A percentile compares a stretch with the other conserved stretches of the same genome.
Conservation (phyloP, 2,888 invertebrate species). For the Acrocyrtus sp. region DNA sequence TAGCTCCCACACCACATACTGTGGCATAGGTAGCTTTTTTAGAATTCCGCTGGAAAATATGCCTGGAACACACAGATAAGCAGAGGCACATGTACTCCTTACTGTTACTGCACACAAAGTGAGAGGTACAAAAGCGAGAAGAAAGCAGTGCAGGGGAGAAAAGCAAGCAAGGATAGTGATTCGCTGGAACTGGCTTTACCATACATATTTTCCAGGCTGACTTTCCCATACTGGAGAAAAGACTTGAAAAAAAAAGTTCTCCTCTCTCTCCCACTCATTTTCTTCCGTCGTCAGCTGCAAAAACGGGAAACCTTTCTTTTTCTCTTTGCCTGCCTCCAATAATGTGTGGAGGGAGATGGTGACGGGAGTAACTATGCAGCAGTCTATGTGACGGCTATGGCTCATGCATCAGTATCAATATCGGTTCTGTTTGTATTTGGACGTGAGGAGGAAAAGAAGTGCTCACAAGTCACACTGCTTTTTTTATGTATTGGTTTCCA, state of each 20-base stretch:
- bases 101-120: too few relatives aligned
- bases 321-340: background rate
- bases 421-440: conserved; percentile 40
- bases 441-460: conserved; percentile 44
- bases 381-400: too few relatives aligned
- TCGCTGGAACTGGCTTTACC: background rate
- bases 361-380: conserved; percentile 22
- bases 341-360: background rate
- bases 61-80: too few relatives aligned
- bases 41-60: too few relatives aligned
- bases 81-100: too few relatives aligned
- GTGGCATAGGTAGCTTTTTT: too few relatives aligned
- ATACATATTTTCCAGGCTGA: conserved; percentile 1
- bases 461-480: too few relatives aligned
- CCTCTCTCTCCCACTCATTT: conserved; percentile 19
- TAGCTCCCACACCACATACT: too few relatives aligned
- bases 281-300: conserved; percentile 35
- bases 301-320: background rate
- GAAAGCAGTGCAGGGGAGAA: conserved; percentile 39
- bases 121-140: too few relatives aligned
- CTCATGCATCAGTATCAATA: conserved; percentile 31
- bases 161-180: conserved; percentile 1
- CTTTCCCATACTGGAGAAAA: background rate
- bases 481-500: too few relatives aligned
- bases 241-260: background rate